These are phyloP conservation scores for Xanthorhoe designata DNA, from an alignment of 2,888 invertebrate genomes.

Conservation along the genomic window DNA sequence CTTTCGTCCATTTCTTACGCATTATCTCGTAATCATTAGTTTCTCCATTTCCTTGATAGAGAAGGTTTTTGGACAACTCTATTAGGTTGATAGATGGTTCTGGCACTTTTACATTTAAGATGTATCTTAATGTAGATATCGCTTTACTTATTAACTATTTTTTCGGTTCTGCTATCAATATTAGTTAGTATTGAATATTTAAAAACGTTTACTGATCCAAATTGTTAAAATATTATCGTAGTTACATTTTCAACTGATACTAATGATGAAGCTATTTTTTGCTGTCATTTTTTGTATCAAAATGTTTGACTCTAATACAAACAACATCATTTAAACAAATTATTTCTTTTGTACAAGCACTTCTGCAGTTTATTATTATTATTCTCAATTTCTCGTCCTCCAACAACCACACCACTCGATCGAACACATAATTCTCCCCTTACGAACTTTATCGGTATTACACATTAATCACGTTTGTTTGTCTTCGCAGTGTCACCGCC, in stretches of 20 bases:
- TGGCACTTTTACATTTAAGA: slow-evolving; percentile 48
- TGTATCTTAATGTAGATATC: slow-evolving; percentile 22
- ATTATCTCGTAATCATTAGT: slow-evolving; percentile 83
- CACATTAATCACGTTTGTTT: slow-evolving; percentile 48
- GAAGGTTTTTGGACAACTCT: slow-evolving; percentile 72
- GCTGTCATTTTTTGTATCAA: too few species aligned
- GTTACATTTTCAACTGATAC: not conserved
- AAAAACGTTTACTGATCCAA: not conserved
- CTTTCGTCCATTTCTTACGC: slow-evolving; percentile 79
- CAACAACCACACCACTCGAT: slow-evolving; percentile 7
- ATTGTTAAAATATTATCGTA: not conserved
- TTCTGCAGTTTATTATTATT: too few species aligned
- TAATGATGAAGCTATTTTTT: too few species aligned
- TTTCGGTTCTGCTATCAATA: not conserved
- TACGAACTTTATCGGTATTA: slow-evolving; percentile 41
- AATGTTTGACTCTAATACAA: too few species aligned
- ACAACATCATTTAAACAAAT: too few species aligned
- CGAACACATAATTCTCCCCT: slow-evolving; percentile 10
- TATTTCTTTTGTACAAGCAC: too few species aligned
- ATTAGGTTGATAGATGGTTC: slow-evolving; percentile 64
- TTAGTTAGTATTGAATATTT: not conserved
- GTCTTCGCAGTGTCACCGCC: slow-evolving; percentile 45
- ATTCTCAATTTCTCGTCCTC: not conserved
- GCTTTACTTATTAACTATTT: slow-evolving; percentile 2
- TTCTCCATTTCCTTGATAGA: slow-evolving; percentile 72